These are phyloP conservation scores for Amazonetta brasiliensis DNA, from an alignment of 2,797 vertebrate species.

Conservation along the genomic window DNA sequence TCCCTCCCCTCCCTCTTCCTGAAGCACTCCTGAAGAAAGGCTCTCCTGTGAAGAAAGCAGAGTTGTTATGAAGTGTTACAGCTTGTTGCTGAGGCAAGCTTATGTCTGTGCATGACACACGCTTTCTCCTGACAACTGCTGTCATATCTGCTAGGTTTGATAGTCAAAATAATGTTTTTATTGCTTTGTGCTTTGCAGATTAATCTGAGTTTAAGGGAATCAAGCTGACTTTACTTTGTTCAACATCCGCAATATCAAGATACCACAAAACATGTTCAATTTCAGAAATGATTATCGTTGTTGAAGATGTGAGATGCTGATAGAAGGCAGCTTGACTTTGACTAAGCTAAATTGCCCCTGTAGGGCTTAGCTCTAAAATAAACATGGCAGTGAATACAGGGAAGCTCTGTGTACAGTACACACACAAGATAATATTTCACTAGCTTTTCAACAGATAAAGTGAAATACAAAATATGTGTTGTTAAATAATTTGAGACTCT, in stretches of 20 bases:
- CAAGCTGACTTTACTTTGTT: slow-evolving; percentile 61
- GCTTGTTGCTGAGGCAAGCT: slow-evolving; percentile 45
- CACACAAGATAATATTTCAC: background rate
- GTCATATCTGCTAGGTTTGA: slow-evolving; percentile 54
- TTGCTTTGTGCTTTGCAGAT: slow-evolving; percentile 40
- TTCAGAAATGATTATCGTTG: slow-evolving; percentile 38
- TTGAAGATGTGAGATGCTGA: slow-evolving; percentile 25
- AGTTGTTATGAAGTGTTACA: background rate
- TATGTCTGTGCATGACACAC: background rate
- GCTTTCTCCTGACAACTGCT: slow-evolving; percentile 33
- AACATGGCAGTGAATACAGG: background rate
- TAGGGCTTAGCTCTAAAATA: background rate
- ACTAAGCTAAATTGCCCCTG: slow-evolving; percentile 32
- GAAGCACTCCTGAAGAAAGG: slow-evolving; percentile 1
- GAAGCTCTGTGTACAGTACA: background rate
- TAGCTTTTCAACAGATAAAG: slow-evolving; percentile 22
- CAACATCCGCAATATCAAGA: slow-evolving; percentile 4
- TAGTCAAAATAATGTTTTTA: slow-evolving; percentile 72
- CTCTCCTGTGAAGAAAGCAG: background rate
- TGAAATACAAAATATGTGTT: background rate
- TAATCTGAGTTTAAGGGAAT: slow-evolving; percentile 66
- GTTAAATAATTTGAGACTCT: background rate
- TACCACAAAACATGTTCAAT: background rate
- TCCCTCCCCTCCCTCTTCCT: background rate
- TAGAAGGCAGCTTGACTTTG: slow-evolving; percentile 58